Base-by-base conservation (phyloP, 2,113 vertebrate species). In the Parus major region DNA sequence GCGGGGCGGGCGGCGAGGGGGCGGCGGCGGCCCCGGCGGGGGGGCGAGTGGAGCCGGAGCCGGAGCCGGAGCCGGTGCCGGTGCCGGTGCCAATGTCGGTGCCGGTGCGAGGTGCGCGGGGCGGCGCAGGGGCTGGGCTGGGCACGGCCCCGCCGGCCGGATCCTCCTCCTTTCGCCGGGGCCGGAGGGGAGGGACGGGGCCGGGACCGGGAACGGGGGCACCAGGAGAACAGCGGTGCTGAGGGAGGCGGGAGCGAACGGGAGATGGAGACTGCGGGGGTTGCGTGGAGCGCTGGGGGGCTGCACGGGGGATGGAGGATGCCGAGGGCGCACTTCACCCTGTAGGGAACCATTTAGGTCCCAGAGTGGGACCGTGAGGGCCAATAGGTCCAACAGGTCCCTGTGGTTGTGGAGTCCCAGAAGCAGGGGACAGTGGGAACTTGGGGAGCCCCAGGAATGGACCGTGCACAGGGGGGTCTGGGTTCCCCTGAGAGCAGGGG, bases 101-200 rank as follows among this genome's bases (percentile, higher is more conserved):
- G 56, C 61, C 33, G 57, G 77, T 41, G 80, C 64, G 52, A 59
- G 60, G 81, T 21, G 81, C 53, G 59, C n/a, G 28, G 87, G 72
- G 87, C 78, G 87, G 91, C 27, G 91, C 87, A 70, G 79, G 83
- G 83, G 87, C 64, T 78, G 82, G 83, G 87, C 64, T 56, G 90
- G 70, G 91, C 79, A 90, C 82, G 60, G 93, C 55, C 76, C 75
- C 70, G 49, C 23, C n/a, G 61, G 61, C 78, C 82, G 79, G 94
- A 56, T 91, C 94, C 94, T 87, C 90, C 90, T 88, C 91, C 91
- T 84, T 80, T 68, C 55, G 55, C 41, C 39, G 76, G 71, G 63
- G 49, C 49, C 60, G 28, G 80, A 85, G 82, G 82, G 80, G 78
- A 78, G 80, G 77, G 70, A 87, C 16, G 78, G 68, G 49, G 66